Conservation (phyloP, 2,888 invertebrate species). For the Hecatera dysodea region DNA sequence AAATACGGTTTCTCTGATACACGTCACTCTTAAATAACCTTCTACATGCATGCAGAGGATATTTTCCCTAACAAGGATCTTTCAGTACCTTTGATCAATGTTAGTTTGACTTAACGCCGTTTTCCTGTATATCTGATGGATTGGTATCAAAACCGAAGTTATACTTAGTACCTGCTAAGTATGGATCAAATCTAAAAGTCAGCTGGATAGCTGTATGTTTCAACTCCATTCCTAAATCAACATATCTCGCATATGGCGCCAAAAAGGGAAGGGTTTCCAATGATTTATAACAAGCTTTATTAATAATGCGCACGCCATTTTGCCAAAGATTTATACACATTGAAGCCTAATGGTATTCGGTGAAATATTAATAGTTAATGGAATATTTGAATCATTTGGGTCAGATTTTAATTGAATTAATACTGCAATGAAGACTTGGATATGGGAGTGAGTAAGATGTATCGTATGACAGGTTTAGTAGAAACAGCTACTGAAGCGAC, state of each 20-base stretch:
- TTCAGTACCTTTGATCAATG: constrained; percentile 10
- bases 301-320: constrained; percentile 57
- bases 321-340: constrained; percentile 57
- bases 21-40: neutral
- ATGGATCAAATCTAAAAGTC: constrained; percentile 9
- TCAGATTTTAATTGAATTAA: constrained; percentile 63
- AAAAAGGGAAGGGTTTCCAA: constrained; percentile 48
- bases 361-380: constrained; percentile 71
- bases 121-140: neutral
- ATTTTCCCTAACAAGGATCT: neutral
- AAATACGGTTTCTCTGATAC: neutral
- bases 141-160: neutral
- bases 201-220: neutral
- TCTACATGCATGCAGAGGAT: neutral
- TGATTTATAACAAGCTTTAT: constrained; percentile 62
- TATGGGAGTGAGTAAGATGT: constrained; percentile 49
- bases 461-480: constrained; percentile 47
- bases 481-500: constrained; percentile 19
- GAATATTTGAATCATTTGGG: constrained; percentile 61
- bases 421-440: constrained; percentile 40
- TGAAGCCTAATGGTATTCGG: constrained; percentile 65
- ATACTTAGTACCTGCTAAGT: neutral
- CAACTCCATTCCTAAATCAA: constrained; percentile 39
- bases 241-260: constrained; percentile 45
- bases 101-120: constrained; percentile 14